Evolutionary conservation across 2,113 vertebrate species (phyloP).

Genomic region (Puntigrus tetrazona): DNA sequence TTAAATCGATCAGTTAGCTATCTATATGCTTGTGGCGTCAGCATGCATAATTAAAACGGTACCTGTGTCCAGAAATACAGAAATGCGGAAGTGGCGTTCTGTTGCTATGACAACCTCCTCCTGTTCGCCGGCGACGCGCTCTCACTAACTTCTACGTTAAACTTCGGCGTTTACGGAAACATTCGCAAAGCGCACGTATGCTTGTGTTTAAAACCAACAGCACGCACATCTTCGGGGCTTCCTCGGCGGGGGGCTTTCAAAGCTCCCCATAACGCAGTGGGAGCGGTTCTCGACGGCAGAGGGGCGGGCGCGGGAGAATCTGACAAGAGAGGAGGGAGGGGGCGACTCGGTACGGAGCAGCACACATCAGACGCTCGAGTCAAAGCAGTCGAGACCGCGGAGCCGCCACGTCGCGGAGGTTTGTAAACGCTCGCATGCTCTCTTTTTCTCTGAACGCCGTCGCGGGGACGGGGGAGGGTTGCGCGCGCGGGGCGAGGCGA

Average conservation of each 20-base stretch:
- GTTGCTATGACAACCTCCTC: conserved; percentile 18
- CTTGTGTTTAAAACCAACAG: background rate
- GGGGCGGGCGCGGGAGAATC: conserved; percentile 53
- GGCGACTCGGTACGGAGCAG: conserved; percentile 15
- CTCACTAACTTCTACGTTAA: background rate
- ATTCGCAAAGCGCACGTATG: background rate
- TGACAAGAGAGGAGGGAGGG: conserved; percentile 27
- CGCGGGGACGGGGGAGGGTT: conserved; percentile 25
- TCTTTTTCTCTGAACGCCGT: too few species aligned
- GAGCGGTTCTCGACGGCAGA: conserved; percentile 19
- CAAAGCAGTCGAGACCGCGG: conserved; percentile 46
- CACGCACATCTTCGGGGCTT: background rate
- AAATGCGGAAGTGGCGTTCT: background rate
- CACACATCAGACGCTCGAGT: conserved; percentile 41
- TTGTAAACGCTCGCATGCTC: conserved; percentile 51
- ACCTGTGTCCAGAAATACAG: background rate
- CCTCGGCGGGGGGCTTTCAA: background rate
- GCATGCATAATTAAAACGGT: background rate
- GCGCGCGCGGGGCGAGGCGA: conserved; percentile 34
- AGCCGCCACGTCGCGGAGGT: conserved; percentile 51
- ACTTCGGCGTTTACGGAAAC: background rate
- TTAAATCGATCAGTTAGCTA: too few species aligned
- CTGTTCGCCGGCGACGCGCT: background rate
- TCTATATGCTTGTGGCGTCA: background rate
- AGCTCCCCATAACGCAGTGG: conserved; percentile 27